These are phyloP conservation scores for Tetragonula clypearis DNA, from an alignment of 1,140 invertebrate genomes.

Conservation along the genomic window DNA sequence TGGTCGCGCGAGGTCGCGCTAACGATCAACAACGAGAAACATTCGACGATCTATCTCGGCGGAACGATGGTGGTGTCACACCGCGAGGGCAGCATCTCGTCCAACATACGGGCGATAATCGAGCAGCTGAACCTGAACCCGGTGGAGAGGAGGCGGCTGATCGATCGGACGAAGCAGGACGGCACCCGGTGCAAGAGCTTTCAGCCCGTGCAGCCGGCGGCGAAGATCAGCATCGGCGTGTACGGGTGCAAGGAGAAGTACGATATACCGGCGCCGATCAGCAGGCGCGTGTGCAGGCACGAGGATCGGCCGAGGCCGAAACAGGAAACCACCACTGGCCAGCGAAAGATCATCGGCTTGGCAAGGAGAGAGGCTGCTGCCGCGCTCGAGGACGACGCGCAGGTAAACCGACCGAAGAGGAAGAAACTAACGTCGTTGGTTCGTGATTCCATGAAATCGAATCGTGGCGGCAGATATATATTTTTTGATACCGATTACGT, in stretches of 20 bases:
- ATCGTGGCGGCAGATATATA: no score
- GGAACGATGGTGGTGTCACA: conserved; percentile 78
- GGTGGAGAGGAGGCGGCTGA: conserved; percentile 71
- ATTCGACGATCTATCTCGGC: not conserved
- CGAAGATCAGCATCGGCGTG: conserved; percentile 78
- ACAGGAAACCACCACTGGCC: conserved; percentile 21
- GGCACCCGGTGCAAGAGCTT: conserved; percentile 55
- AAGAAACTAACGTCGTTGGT: not conserved
- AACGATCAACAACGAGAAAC: not conserved
- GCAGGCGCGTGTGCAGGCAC: conserved; percentile 32
- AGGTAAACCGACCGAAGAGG: conserved; percentile 52
- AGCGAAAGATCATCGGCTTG: conserved; percentile 20
- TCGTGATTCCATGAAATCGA: no score
- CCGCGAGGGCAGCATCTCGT: conserved; percentile 76
- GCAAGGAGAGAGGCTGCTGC: conserved; percentile 17
- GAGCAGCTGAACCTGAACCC: conserved; percentile 79
- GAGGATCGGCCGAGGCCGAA: conserved; percentile 50
- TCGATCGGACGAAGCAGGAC: conserved; percentile 66
- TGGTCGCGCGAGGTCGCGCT: not conserved
- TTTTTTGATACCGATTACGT: no score
- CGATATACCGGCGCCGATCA: conserved; percentile 49
- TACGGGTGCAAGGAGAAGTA: conserved; percentile 72
- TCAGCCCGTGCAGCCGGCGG: conserved; percentile 56
- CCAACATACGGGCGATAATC: conserved; percentile 80
- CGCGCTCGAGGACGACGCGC: conserved; percentile 6